A percentile compares a stretch with the other conserved stretches of the same genome.
phyloP scores from a whole-genome alignment of 1,140 invertebrate genomes.

The Epicauta chinensis region DNA sequence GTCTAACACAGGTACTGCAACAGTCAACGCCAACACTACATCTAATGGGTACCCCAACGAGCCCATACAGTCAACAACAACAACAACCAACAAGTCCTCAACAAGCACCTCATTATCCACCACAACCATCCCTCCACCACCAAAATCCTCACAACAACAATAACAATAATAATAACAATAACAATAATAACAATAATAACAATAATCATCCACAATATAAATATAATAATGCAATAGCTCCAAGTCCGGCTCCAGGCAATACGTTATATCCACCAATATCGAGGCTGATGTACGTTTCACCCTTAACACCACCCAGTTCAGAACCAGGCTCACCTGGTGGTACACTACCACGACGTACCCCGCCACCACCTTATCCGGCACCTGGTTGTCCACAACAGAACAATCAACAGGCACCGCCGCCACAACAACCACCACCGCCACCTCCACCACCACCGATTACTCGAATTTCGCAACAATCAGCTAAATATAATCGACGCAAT shows the following conservation, averaged over 20 bases:
- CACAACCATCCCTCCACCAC: conserved; percentile 44
- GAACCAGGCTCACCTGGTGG: conserved; percentile 72
- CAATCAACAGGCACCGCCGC: conserved; percentile 36
- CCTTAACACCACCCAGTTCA: conserved; percentile 73
- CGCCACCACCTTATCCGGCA: conserved; percentile 56
- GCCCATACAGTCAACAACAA: conserved; percentile 38
- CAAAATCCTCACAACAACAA: conserved; percentile 35
- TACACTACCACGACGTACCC: conserved; percentile 50
- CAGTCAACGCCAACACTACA: conserved; percentile 48
- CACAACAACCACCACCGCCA: conserved; percentile 39
- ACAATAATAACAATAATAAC: conserved; percentile 35
- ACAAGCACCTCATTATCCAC: conserved; percentile 35
- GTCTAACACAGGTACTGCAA: conserved; percentile 44
- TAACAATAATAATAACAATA: conserved; percentile 36
- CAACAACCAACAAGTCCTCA: conserved; percentile 31
- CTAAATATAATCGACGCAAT: conserved; percentile 85
- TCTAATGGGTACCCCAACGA: conserved; percentile 45
- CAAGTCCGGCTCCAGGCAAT: conserved; percentile 38
- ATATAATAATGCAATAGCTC: conserved; percentile 39
- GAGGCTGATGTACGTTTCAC: conserved; percentile 68
- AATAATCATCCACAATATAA: conserved; percentile 34
- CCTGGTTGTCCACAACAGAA: conserved; percentile 46
- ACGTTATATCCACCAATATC: conserved; percentile 39
- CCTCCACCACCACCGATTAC: conserved; percentile 29
- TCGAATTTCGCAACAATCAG: conserved; percentile 35